These are phyloP conservation scores for Plodia interpunctella DNA, from an alignment of 1,140 invertebrate species.

Conservation along the genomic window DNA sequence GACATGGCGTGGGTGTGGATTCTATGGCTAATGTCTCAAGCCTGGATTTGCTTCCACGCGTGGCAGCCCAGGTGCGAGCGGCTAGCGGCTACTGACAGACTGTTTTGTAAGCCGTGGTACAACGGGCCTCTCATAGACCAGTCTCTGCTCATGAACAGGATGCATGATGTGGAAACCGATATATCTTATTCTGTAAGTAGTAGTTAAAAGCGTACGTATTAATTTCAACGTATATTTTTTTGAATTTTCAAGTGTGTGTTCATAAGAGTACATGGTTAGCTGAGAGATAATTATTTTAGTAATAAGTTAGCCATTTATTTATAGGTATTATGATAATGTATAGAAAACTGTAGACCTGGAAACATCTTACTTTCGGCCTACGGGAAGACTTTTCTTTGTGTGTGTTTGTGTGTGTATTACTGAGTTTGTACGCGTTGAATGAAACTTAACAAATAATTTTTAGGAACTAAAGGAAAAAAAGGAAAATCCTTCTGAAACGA, in stretches of 20 bases:
- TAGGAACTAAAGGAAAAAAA: slow-evolving; percentile 40
- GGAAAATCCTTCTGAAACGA: slow-evolving; percentile 12
- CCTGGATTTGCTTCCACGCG: slow-evolving; percentile 95
- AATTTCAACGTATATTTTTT: not conserved
- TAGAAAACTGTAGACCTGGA: too few species aligned
- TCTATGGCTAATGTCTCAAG: slow-evolving; percentile 93
- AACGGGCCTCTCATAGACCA: slow-evolving; percentile 94
- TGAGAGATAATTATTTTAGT: too few species aligned
- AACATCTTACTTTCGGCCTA: too few species aligned
- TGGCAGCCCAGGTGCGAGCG: slow-evolving; percentile 97
- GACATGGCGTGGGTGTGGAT: slow-evolving; percentile 95
- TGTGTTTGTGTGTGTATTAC: too few species aligned
- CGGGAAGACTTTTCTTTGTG: too few species aligned
- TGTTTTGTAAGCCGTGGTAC: slow-evolving; percentile 97
- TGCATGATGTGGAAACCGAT: slow-evolving; percentile 93
- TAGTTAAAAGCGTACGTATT: too few species aligned
- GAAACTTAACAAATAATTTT: slow-evolving; percentile 12
- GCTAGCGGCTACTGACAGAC: slow-evolving; percentile 94
- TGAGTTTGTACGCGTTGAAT: too few species aligned
- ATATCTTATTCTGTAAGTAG: slow-evolving; percentile 91
- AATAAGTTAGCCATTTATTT: too few species aligned
- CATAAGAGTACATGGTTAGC: too few species aligned
- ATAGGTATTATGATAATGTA: too few species aligned
- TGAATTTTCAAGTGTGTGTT: too few species aligned
- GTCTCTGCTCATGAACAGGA: slow-evolving; percentile 93